Percentiles rank a stretch among this genome's conserved stretches.
These are phyloP conservation scores for Drosophila longiperda DNA, from an alignment of 2,888 invertebrate species.

Conservation along the genomic window DNA sequence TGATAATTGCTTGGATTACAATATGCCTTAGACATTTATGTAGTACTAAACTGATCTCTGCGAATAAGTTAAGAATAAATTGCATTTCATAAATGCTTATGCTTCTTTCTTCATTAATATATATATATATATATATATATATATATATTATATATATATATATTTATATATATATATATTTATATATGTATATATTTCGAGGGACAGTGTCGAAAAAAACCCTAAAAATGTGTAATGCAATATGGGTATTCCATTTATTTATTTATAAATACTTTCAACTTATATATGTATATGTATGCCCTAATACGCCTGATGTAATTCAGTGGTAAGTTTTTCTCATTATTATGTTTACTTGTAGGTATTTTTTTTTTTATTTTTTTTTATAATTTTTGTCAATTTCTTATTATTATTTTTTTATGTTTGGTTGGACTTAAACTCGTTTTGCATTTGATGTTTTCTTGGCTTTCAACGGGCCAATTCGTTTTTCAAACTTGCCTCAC, in stretches of 20 bases:
- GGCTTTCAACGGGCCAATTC: constrained; percentile 53
- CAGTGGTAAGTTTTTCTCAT: constrained; percentile 53
- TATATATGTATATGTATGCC: constrained; percentile 32
- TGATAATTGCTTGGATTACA: constrained; percentile 47
- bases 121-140: constrained; percentile 23
- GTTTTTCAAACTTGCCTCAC: constrained; percentile 41
- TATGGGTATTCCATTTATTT: constrained; percentile 37
- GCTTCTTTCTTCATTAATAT: constrained; percentile 55
- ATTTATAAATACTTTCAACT: constrained; percentile 34
- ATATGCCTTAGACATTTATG: constrained; percentile 24
- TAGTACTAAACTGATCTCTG: constrained; percentile 25
- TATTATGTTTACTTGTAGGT: constrained; percentile 14
- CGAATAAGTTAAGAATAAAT: constrained; percentile 30
- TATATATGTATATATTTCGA: constrained; percentile 19
- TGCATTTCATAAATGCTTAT: constrained; percentile 60
- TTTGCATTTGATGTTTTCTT: constrained; percentile 28
- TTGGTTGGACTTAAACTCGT: constrained; percentile 36
- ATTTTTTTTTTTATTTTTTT: constrained; percentile 22
- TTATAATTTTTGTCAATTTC: constrained; percentile 5
- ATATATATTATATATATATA: constrained; percentile 27
- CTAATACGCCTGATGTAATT: constrained; percentile 61
- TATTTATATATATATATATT: too few relatives aligned
- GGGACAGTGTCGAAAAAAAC: constrained; percentile 27
- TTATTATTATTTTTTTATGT: background rate
- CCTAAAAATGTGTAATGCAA: constrained; percentile 26